phyloP scores from a whole-genome alignment of 2,797 vertebrate genomes.

The Acrocephalus scirpaceus region DNA sequence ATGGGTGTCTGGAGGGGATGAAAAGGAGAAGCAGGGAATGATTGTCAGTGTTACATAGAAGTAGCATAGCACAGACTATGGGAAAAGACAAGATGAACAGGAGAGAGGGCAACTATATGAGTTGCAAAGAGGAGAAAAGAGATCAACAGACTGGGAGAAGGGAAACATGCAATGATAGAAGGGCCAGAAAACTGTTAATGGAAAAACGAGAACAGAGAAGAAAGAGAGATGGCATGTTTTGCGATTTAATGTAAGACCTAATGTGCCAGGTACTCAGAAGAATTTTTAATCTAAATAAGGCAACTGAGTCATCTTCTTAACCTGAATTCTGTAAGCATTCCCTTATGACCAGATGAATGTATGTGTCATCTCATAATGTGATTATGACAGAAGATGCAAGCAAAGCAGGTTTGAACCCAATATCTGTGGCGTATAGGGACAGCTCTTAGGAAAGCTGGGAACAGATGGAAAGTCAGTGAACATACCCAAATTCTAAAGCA shows the following conservation, averaged over 20 bases:
- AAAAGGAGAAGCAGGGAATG: background rate
- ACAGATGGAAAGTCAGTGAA: background rate
- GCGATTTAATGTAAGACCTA: background rate
- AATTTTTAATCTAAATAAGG: slow-evolving; percentile 12
- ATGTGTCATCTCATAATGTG: background rate
- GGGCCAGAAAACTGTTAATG: background rate
- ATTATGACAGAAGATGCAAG: slow-evolving; percentile 14
- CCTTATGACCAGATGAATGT: background rate
- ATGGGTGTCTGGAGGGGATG: background rate
- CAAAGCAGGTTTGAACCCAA: background rate
- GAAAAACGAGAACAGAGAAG: background rate
- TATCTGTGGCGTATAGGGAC: background rate
- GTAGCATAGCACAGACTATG: background rate
- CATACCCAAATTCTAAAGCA: background rate
- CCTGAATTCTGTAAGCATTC: background rate
- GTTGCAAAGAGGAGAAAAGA: background rate
- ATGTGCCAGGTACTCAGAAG: background rate
- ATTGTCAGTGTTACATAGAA: background rate
- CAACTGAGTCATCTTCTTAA: slow-evolving; percentile 22
- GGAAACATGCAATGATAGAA: background rate
- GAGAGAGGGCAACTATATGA: background rate
- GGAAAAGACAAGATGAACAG: background rate
- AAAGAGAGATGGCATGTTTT: background rate
- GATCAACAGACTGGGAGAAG: background rate
- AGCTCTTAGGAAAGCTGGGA: background rate